Evolutionary conservation across 2,888 invertebrate species (phyloP).

Genomic region (Escarpia spicata): DNA sequence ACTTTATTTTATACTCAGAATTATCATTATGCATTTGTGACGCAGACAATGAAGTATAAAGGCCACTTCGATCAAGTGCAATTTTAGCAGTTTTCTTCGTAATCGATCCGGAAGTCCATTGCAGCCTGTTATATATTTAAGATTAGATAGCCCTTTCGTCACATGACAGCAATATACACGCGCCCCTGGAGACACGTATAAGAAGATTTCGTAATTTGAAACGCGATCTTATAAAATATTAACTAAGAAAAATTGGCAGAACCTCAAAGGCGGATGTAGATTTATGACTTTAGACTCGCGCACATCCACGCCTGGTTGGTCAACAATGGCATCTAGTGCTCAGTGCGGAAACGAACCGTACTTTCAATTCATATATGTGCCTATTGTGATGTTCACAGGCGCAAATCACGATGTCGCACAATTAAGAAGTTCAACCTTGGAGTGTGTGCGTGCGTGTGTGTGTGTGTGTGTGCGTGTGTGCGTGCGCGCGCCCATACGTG

Average conservation of each 20-base stretch:
- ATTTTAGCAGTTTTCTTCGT: neutral
- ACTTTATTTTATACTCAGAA: neutral
- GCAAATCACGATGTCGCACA: slow-evolving; percentile 18
- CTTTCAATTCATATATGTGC: neutral
- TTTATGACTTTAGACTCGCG: neutral
- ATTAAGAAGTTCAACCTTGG: neutral
- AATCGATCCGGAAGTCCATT: neutral
- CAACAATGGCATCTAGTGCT: neutral
- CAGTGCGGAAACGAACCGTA: too few species aligned
- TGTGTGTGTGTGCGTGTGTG: slow-evolving; percentile 29
- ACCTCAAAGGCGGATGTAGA: neutral
- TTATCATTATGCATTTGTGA: neutral
- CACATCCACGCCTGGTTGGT: neutral
- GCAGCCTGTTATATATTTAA: neutral
- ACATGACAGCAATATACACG: neutral
- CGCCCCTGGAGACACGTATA: neutral
- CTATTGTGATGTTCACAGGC: neutral
- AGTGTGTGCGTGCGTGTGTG: slow-evolving; percentile 18
- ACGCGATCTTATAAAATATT: neutral
- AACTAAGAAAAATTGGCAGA: neutral
- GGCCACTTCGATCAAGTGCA: neutral
- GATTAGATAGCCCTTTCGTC: neutral
- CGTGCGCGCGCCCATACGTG: slow-evolving; percentile 18
- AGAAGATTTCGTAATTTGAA: neutral
- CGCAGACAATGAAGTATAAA: neutral